phyloP scores from a whole-genome alignment of 2,113 vertebrate species.

The Genyomyrus donnyi region DNA sequence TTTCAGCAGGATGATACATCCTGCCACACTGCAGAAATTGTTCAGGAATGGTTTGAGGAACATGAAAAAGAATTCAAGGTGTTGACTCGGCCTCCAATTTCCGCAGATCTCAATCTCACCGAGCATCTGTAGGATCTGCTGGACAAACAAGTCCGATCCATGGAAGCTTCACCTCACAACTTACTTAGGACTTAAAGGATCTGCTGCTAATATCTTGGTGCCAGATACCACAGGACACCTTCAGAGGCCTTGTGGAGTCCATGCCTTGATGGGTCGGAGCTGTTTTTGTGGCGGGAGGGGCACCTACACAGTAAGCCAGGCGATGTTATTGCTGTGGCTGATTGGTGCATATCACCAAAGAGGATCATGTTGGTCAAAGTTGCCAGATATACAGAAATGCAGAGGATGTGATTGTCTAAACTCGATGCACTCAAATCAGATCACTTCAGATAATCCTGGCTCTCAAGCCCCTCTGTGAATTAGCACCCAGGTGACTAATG shows the following conservation, averaged over 20 bases:
- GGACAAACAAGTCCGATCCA: background rate
- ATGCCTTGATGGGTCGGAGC: background rate
- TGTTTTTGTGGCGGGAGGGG: background rate
- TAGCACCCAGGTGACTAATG: slow-evolving; percentile 28
- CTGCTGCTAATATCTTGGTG: background rate
- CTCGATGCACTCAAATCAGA: background rate
- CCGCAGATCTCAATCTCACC: background rate
- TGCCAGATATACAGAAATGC: background rate
- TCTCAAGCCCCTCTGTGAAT: slow-evolving; percentile 9
- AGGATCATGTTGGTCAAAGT: background rate
- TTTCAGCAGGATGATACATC: background rate
- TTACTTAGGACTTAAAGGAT: background rate
- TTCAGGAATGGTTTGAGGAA: background rate
- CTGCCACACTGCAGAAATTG: background rate
- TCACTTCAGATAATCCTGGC: slow-evolving; percentile 5
- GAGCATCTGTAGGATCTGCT: background rate
- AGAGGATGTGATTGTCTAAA: background rate
- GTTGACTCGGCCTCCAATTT: background rate
- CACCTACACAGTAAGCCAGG: background rate
- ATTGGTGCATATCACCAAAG: background rate
- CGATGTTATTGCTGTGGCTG: background rate
- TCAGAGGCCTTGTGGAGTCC: background rate
- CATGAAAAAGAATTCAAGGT: background rate
- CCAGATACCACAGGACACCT: background rate
- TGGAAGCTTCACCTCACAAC: background rate